Evolutionary conservation across 2,113 vertebrate species (phyloP), one percentile per base, ranked within the genome.

Genomic region (Thunnus maccoyii): DNA sequence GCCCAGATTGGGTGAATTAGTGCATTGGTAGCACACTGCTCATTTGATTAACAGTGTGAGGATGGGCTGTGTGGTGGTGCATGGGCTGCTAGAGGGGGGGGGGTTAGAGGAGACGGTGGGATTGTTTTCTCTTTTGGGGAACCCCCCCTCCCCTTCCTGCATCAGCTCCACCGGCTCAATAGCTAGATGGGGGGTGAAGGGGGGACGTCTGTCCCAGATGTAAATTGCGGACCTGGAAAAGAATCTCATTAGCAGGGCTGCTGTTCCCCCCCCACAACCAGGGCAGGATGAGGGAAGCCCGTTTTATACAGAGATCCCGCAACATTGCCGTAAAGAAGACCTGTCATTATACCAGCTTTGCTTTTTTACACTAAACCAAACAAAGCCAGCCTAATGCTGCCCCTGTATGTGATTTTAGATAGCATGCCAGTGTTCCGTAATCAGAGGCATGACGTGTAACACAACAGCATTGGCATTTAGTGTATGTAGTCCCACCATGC

Each of bases 181-280:
- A 93, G 95, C 92, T 86, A 94, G 94, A 94, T 95, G 91, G 93
- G 92, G 91, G 92, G 86, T 87, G 87, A 71, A 76, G 87, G 86
- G 92, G 91, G 89, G 84, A 93, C 93, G 95, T 96, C 96, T 96
- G 95, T 92, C 95, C 95, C 95, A 96, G 95, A 96, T 96, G 95
- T 96, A 96, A 96, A 96, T 96, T 96, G 96, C 86, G 84, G 93
- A 94, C 89, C 92, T 94, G 95, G 94, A 95, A 94, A 95, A 95
- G 95, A 95, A 95, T 96, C 94, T 96, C 95, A 96, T 96, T 95
- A 96, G 92, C 85, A 93, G 89, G 92, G 92, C 95, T 96, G 94
- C 94, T 94, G 93, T 93, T 91, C 89, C 90, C 88, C 88, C 86
- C 80, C 62, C 82, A 84, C 82, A 84, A 84, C 78, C 86, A 91